Evolutionary conservation across 2,113 vertebrate genomes (phyloP).

Genomic region (Zapus hudsonius): DNA sequence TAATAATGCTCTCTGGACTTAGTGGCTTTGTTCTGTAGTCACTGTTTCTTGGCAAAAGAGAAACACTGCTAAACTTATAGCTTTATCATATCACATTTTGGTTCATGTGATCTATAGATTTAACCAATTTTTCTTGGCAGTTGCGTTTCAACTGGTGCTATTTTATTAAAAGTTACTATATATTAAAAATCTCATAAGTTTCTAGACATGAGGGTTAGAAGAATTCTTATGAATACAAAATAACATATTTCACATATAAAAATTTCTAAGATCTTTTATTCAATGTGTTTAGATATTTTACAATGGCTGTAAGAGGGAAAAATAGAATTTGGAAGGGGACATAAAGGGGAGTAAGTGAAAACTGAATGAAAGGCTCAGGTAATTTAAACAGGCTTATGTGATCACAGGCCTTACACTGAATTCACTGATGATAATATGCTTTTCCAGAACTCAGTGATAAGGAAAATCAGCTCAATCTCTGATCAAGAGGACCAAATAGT

Average conservation of each 20-base stretch:
- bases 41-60: slow-evolving; percentile 20
- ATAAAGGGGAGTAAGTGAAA: background rate
- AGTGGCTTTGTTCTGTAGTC: slow-evolving; percentile 37
- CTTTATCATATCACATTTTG: slow-evolving; percentile 27
- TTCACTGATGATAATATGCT: background rate
- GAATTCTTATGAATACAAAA: slow-evolving; percentile 31
- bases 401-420: background rate
- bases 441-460: background rate
- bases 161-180: slow-evolving; percentile 44
- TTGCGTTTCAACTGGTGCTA: slow-evolving; percentile 34
- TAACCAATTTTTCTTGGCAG: background rate
- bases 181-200: slow-evolving; percentile 23
- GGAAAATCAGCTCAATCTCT: background rate
- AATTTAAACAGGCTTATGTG: background rate
- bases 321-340: background rate
- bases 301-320: background rate
- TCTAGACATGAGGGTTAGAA: background rate
- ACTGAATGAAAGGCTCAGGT: background rate
- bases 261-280: background rate
- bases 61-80: slow-evolving; percentile 21
- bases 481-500: background rate
- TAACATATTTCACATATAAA: background rate
- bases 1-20: slow-evolving; percentile 45
- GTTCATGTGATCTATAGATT: background rate
- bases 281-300: background rate